These are phyloP conservation scores for Xerus rutilus DNA, from an alignment of 2,797 vertebrate genomes.

Conservation along the genomic window DNA sequence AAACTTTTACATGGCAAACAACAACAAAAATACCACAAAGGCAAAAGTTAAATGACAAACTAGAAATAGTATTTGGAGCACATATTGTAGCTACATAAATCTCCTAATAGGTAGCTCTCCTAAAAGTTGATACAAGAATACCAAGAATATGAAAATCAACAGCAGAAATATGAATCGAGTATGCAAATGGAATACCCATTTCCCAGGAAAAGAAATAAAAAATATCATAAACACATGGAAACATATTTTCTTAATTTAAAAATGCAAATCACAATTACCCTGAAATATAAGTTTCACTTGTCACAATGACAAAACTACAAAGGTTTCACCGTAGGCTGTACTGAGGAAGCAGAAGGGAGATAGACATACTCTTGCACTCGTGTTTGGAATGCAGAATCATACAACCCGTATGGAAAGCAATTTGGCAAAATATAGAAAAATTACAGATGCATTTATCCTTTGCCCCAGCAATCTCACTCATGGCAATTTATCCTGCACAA, in stretches of 20 bases:
- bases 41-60: constrained; percentile 10
- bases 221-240: neutral
- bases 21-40: neutral
- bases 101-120: neutral
- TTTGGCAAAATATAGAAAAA: neutral
- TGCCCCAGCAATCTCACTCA: neutral
- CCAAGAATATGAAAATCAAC: constrained; percentile 22
- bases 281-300: neutral
- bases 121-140: neutral
- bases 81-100: neutral
- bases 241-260: constrained; percentile 31
- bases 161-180: constrained; percentile 28
- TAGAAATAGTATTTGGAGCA: neutral
- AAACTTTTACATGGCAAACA: neutral
- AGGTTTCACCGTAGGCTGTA: neutral
- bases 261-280: neutral
- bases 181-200: constrained; percentile 19
- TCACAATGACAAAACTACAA: neutral
- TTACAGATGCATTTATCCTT: neutral
- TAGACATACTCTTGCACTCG: neutral
- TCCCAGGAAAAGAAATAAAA: constrained; percentile 24
- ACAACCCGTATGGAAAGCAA: neutral
- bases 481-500: neutral
- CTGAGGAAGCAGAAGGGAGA: neutral
- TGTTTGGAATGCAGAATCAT: neutral